Conservation (phyloP, 2,113 vertebrate species). For the Myotis yumanensis region DNA sequence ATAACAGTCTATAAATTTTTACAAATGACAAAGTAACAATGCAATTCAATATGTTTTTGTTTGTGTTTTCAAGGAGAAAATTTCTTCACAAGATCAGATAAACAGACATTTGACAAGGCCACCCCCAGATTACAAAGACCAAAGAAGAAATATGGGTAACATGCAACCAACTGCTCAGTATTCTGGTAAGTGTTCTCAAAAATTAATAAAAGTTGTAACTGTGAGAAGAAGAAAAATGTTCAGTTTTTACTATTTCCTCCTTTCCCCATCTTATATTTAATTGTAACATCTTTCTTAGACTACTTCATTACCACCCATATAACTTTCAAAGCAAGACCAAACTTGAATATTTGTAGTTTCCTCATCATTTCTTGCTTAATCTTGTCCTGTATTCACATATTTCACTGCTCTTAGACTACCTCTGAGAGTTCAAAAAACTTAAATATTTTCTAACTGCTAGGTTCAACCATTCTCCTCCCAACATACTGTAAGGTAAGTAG, state of each 20-base stretch:
- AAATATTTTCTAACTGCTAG: background rate
- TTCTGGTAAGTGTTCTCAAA: conserved; percentile 84
- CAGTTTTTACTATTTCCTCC: background rate
- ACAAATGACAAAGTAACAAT: background rate
- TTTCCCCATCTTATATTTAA: background rate
- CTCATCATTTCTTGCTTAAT: background rate
- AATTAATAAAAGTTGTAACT: background rate
- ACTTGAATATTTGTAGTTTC: background rate
- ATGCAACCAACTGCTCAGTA: conserved; percentile 89
- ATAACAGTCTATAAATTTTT: background rate
- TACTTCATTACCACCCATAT: background rate
- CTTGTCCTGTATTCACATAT: background rate
- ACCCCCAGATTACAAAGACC: conserved; percentile 96
- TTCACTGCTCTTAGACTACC: background rate
- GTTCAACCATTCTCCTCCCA: background rate
- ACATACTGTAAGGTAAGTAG: background rate
- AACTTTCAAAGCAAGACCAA: background rate
- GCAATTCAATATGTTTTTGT: conserved; percentile 1
- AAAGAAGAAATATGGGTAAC: conserved; percentile 87
- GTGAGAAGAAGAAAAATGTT: background rate
- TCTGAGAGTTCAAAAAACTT: background rate
- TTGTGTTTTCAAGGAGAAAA: conserved; percentile 90
- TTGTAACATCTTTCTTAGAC: background rate
- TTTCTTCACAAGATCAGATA: conserved; percentile 90
- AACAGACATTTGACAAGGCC: conserved; percentile 94